These are phyloP conservation scores for Meriones psammophilus DNA, from an alignment of 2,797 vertebrate species.

Conservation along the genomic window DNA sequence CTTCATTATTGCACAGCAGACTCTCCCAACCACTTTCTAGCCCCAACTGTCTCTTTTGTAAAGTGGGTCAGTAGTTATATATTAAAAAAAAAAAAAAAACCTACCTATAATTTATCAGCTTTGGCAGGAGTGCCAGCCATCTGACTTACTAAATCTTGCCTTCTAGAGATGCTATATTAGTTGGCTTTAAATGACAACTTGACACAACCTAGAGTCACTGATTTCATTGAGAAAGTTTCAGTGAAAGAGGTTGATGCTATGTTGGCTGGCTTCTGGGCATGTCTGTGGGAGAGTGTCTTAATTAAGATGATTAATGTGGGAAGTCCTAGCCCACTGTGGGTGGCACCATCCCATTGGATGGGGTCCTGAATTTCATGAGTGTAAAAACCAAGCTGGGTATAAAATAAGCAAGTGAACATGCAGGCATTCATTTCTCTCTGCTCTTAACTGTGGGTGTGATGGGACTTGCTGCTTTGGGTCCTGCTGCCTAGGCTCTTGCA, in stretches of 20 bases:
- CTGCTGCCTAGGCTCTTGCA: neutral
- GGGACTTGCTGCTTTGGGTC: neutral
- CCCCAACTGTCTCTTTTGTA: neutral
- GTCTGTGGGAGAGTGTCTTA: neutral
- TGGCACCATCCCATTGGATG: neutral
- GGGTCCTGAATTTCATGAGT: neutral
- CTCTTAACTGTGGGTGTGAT: neutral
- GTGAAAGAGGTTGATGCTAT: neutral
- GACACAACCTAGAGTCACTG: neutral
- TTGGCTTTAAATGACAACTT: neutral
- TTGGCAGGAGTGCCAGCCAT: neutral
- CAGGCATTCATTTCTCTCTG: neutral
- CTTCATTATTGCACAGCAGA: neutral
- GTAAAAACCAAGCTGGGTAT: neutral
- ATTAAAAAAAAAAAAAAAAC: neutral
- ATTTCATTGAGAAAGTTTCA: neutral
- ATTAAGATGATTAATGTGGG: neutral
- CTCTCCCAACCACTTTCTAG: neutral
- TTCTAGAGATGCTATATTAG: neutral
- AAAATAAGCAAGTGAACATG: neutral
- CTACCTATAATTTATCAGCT: neutral
- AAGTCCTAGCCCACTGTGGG: neutral
- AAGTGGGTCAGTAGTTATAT: neutral
- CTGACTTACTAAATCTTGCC: neutral
- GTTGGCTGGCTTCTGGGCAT: neutral